Evolutionary conservation across 2,113 vertebrate species (phyloP), one percentile per base, ranked within the genome.

Genomic region (Aldabrachelys gigantea): DNA sequence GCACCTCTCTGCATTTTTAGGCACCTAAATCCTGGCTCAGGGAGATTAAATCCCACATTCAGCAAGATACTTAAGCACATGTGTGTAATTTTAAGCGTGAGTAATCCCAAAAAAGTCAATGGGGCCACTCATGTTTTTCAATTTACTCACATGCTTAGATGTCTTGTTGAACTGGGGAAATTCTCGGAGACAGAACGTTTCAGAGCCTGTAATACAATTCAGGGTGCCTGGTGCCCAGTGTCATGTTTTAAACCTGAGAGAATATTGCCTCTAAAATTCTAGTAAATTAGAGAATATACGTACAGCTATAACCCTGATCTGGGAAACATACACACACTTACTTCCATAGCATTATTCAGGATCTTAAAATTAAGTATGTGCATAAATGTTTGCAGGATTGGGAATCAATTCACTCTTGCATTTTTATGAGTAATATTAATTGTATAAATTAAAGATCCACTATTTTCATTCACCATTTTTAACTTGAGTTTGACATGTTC

Each of bases 111-210:
- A n/a, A n/a, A 38, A 69, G 29, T n/a, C 8, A 69, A 69, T n/a
- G n/a, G 29, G 65, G 38, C n/a, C n/a, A 31, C 35, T 69, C 17
- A 9, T n/a, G 35, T 35, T n/a, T 69, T 69, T 69, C 31, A 69
- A 38, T 69, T 69, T 69, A n/a, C 65, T n/a, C 65, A 69, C 17
- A 19, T 69, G 65, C 35, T 38, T 69, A 69, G 6, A n/a, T 17
- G n/a, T 9, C 65, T 69, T 21, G 35, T 38, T 35, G 65, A 69
- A 69, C 31, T 69, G 35, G 17, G 31, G 35, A 88, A 82, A 95
- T 95, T 92, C 87, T 81, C 89, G 89, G 82, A 89, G 62, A 44
- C 82, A 93, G 56, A 44, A 85, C 88, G 86, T 29, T 84, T 91
- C 59, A 82, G 87, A 92, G 82, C 29, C 80, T 24, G 78, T 49